Base-by-base conservation (phyloP, 2,797 vertebrate species). In the Tragelaphus oryx region DNA sequence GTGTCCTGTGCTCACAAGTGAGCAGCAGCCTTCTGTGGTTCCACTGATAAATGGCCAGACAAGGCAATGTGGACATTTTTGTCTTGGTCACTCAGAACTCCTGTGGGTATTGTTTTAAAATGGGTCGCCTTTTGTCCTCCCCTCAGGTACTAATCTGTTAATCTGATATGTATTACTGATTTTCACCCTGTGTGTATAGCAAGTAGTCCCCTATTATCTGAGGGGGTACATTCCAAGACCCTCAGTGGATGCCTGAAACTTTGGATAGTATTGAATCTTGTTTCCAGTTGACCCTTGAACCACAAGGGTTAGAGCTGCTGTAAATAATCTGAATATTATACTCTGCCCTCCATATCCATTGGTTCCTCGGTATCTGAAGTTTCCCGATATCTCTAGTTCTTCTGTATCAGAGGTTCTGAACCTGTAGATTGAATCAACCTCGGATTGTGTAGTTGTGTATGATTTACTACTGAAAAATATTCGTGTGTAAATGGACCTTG, bases 61-160 rank as follows among this genome's bases (percentile, higher is more conserved):
- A 93, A 65, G 75, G 12, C 11, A 93, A 48, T 6, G 26, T 89
- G 33, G 52, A 18, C 46, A 6, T 52, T 87, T 96, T 91, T 24
- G 20, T 75, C 26, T 88, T 86, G 83, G 44, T 81, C 48, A 28
- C 14, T 89, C 57, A 86, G 18, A 33, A 55, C 26, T 85, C 52
- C 48, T 91, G 12, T 46, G n/a, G 88, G 22, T 75, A 55, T n/a
- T 91, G 24, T 71, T 95, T 92, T 82, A 41, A 82, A 96, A 82
- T 52, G 28, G 54, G 6, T 46, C 5, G 12, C 17, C 50, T 86
- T 94, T 68, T 80, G 6, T 60, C 22, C 93, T 96, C 26, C 55
- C 88, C 24, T 84, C 80, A 93, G 20, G n/a, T 86, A 44, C 80
- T 93, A 59, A 87, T 78, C n/a, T 85, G 48, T 28, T 75, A 80